These are phyloP conservation scores for Hirundo rustica DNA, from an alignment of 2,797 vertebrate genomes.

Conservation along the genomic window DNA sequence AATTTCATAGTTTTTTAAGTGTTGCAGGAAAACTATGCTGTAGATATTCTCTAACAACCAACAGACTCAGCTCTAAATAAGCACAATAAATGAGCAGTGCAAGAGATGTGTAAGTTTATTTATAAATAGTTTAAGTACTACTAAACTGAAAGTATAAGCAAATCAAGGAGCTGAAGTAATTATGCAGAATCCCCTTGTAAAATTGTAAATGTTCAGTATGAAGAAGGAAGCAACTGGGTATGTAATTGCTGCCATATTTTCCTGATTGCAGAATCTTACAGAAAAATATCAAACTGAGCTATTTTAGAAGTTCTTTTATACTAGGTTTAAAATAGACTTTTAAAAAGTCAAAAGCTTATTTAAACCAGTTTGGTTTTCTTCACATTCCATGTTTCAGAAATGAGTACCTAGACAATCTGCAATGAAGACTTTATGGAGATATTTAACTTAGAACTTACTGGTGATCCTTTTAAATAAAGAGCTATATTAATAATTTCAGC, in stretches of 20 bases:
- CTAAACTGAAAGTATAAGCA: background rate
- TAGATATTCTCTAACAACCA: background rate
- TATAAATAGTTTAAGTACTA: background rate
- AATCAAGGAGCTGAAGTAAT: background rate
- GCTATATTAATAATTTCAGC: background rate
- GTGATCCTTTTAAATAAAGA: background rate
- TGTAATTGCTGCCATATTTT: background rate
- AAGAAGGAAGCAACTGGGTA: background rate
- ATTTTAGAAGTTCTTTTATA: background rate
- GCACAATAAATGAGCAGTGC: background rate
- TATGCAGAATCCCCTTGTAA: background rate
- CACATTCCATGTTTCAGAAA: background rate
- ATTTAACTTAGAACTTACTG: background rate
- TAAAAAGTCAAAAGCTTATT: background rate
- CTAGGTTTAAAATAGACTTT: background rate
- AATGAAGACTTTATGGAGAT: background rate
- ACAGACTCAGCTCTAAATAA: background rate
- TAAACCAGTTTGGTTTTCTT: background rate
- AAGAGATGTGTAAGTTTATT: background rate
- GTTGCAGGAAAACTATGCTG: background rate
- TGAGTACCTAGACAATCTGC: fast-evolving
- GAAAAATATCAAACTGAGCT: background rate
- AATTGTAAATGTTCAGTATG: background rate
- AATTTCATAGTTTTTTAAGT: background rate
- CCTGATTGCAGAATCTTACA: background rate